phyloP scores from a whole-genome alignment of 1,140 invertebrate species.

The Achatina immaculata region DNA sequence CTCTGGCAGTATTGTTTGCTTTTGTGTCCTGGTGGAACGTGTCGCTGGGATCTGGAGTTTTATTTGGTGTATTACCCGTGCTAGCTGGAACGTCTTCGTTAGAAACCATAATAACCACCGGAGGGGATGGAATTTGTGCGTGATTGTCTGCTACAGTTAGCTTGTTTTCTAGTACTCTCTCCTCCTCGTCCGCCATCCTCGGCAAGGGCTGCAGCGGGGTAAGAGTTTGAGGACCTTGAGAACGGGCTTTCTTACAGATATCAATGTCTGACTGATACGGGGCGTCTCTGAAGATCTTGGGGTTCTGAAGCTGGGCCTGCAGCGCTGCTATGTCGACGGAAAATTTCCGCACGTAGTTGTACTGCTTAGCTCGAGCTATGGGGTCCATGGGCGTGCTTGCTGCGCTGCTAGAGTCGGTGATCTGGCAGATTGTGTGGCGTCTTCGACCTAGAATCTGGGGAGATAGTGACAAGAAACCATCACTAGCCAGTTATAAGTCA shows the following conservation, averaged over 20 bases:
- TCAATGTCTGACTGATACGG: conserved; percentile 62
- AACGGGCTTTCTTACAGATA: conserved; percentile 34
- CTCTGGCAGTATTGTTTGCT: neutral
- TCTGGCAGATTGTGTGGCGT: conserved; percentile 64
- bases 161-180: neutral
- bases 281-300: conserved; percentile 61
- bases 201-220: conserved; percentile 25
- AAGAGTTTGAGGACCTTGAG: conserved; percentile 19
- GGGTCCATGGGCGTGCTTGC: conserved; percentile 23
- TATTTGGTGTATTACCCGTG: neutral
- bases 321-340: conserved; percentile 68
- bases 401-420: conserved; percentile 50
- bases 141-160: conserved; percentile 16
- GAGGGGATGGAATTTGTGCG: conserved; percentile 36
- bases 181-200: conserved; percentile 23
- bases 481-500: no score
- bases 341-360: conserved; percentile 69
- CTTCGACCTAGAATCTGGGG: conserved; percentile 55
- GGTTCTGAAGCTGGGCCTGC: conserved; percentile 68
- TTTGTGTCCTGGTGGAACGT: neutral
- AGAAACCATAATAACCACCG: conserved; percentile 53
- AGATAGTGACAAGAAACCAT: no score
- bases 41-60: conserved; percentile 9
- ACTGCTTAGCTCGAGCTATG: conserved; percentile 58
- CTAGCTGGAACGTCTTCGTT: conserved; percentile 36